phyloP scores from a whole-genome alignment of 1,140 invertebrate genomes.

The Hypsibius dujardini region DNA sequence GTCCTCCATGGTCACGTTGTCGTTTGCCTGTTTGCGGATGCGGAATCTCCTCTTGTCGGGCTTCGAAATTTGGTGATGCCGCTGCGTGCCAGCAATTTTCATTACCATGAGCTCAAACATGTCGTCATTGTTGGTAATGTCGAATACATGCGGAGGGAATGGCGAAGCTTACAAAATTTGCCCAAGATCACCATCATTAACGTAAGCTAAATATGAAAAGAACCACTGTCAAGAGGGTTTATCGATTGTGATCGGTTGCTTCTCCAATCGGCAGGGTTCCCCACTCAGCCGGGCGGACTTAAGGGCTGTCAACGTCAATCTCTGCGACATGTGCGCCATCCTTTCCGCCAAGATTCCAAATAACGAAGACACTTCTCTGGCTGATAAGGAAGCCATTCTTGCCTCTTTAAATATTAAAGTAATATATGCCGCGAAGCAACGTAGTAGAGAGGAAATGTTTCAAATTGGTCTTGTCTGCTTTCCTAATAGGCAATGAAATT shows the following conservation, averaged over 20 bases:
- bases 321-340: constrained; percentile 97
- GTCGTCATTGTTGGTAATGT: constrained; percentile 97
- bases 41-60: constrained; percentile 87
- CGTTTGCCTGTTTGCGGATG: constrained; percentile 93
- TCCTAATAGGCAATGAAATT: constrained; percentile 99
- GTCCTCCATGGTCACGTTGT: constrained; percentile 95
- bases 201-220: constrained; percentile 49
- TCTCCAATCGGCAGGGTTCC: constrained; percentile 58
- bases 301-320: constrained; percentile 92
- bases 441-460: too few species aligned
- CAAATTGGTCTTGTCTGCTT: too few species aligned
- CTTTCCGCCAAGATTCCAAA: constrained; percentile 84
- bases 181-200: constrained; percentile 98
- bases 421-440: too few species aligned
- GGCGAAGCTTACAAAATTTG: constrained; percentile 98
- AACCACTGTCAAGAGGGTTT: too few species aligned
- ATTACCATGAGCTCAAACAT: constrained; percentile 98
- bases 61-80: constrained; percentile 35
- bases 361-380: constrained; percentile 94
- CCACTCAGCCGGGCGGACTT: constrained; percentile 94
- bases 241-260: too few species aligned
- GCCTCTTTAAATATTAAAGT: constrained; percentile 98
- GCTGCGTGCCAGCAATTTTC: constrained; percentile 80
- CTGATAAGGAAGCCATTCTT: constrained; percentile 97
- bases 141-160: constrained; percentile 85